Conservation (phyloP, 1,140 invertebrate genomes). For the Drosophila bocki region DNA sequence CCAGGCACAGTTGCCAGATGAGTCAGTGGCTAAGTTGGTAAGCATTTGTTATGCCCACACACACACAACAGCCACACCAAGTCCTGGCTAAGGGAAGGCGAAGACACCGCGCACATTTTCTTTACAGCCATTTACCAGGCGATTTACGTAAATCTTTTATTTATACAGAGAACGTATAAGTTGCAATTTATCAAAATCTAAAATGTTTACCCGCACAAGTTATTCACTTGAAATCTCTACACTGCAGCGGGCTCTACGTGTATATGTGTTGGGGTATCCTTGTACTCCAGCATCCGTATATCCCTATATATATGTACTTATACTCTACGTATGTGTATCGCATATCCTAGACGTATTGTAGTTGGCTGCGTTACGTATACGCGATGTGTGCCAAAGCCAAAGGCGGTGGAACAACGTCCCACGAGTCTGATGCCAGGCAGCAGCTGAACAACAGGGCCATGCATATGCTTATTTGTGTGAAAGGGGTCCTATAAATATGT, state of each 20-base stretch:
- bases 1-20: slow-evolving; percentile 68
- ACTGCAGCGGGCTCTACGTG: slow-evolving; percentile 35
- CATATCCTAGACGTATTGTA: slow-evolving; percentile 57
- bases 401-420: slow-evolving; percentile 48
- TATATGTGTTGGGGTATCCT: slow-evolving; percentile 27
- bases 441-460: slow-evolving; percentile 73
- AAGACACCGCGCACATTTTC: slow-evolving; percentile 67
- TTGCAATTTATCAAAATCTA: slow-evolving; percentile 84
- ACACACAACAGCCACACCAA: slow-evolving; percentile 22
- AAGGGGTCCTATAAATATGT: slow-evolving; percentile 38
- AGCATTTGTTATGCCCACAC: slow-evolving; percentile 77
- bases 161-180: slow-evolving; percentile 84
- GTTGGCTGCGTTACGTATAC: slow-evolving; percentile 71
- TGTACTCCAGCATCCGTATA: slow-evolving; percentile 13
- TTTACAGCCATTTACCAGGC: slow-evolving; percentile 83
- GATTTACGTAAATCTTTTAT: slow-evolving; percentile 84
- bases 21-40: slow-evolving; percentile 67
- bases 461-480: slow-evolving; percentile 71
- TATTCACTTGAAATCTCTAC: slow-evolving; percentile 83
- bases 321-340: slow-evolving; percentile 1
- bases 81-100: slow-evolving; percentile 6
- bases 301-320: not conserved
- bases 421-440: slow-evolving; percentile 64
- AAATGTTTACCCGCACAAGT: slow-evolving; percentile 84
- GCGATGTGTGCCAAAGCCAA: slow-evolving; percentile 63